Conservation (phyloP, 1,140 invertebrate species). For the Euwallacea fornicatus region DNA sequence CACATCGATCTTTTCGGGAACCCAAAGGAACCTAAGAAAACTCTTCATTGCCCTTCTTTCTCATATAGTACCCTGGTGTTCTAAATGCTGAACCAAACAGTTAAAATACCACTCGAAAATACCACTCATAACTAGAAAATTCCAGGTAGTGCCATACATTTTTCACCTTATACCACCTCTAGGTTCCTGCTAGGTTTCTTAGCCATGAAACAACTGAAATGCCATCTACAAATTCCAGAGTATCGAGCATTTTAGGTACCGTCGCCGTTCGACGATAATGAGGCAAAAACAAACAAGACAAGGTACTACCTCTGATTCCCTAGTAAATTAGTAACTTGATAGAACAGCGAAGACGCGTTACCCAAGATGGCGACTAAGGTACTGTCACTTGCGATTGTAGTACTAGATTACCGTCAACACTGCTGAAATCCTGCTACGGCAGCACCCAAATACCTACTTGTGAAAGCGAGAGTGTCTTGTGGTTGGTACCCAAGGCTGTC, state of each 20-base stretch:
- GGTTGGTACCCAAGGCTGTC: background rate
- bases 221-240: constrained; percentile 16
- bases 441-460: constrained; percentile 29
- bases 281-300: too few species aligned
- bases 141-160: background rate
- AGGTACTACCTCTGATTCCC: background rate
- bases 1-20: background rate
- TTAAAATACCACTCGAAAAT: constrained; percentile 12
- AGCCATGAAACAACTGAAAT: constrained; percentile 21
- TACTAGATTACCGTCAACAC: background rate
- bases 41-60: too few species aligned
- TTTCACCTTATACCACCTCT: background rate
- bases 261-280: too few species aligned
- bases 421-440: constrained; percentile 1
- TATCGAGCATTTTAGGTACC: background rate
- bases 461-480: constrained; percentile 22
- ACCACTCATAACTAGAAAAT: constrained; percentile 3
- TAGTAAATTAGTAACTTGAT: background rate
- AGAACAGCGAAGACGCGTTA: constrained; percentile 7
- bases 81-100: constrained; percentile 7
- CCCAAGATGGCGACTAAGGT: background rate
- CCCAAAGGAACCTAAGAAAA: too few species aligned
- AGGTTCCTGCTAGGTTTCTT: background rate
- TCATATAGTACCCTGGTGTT: background rate
- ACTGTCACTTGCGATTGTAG: background rate